phyloP scores from a whole-genome alignment of 2,113 vertebrate species.

The Microtus montanus region DNA sequence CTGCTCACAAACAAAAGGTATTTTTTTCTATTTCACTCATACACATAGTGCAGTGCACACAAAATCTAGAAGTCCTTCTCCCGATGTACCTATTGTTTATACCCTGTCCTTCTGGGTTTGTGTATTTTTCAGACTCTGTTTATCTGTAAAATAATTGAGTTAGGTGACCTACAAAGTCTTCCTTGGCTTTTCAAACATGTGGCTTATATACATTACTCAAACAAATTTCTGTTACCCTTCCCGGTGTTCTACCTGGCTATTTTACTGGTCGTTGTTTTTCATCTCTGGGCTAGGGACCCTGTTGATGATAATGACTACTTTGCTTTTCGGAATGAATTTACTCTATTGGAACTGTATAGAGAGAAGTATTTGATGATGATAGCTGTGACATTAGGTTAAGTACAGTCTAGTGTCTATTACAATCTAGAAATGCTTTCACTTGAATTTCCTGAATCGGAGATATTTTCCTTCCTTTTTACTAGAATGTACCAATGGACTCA shows the following conservation, averaged over 20 bases:
- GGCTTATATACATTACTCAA: constrained; percentile 1
- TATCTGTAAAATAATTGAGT: constrained; percentile 22
- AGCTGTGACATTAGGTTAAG: constrained; percentile 17
- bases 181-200: neutral
- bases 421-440: constrained; percentile 42
- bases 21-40: neutral
- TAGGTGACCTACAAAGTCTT: neutral
- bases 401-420: constrained; percentile 36
- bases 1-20: neutral
- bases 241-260: neutral
- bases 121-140: neutral
- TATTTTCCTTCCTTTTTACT: constrained; percentile 27
- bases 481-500: constrained; percentile 43
- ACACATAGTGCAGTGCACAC: neutral
- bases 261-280: neutral
- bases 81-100: neutral
- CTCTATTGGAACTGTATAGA: constrained; percentile 27
- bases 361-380: constrained; percentile 33
- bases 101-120: neutral
- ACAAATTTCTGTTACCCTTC: neutral
- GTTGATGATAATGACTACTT: neutral
- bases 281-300: neutral
- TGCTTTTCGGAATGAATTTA: constrained; percentile 45
- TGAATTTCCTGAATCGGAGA: constrained; percentile 43
- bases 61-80: neutral